phyloP scores from a whole-genome alignment of 2,888 invertebrate genomes.

The Dicyrtoma fusca region DNA sequence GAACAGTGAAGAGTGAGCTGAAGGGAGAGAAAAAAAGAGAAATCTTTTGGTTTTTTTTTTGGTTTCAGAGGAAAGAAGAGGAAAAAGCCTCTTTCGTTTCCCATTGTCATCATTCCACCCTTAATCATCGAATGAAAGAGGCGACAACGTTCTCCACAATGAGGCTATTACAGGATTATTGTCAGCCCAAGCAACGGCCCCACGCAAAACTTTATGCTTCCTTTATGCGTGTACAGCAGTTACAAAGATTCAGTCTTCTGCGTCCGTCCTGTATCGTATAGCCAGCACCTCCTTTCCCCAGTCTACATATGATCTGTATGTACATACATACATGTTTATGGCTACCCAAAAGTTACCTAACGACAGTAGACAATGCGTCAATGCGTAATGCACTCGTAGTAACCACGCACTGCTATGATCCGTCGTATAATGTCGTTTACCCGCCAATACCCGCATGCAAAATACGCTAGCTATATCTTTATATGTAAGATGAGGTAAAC shows the following conservation, averaged over 20 bases:
- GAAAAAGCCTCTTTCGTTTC: slow-evolving; percentile 30
- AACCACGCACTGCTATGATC: too few species aligned
- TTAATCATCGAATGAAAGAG: slow-evolving; percentile 33
- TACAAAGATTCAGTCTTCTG: too few species aligned
- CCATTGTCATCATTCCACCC: slow-evolving; percentile 24
- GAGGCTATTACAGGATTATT: slow-evolving; percentile 37
- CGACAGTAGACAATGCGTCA: too few species aligned
- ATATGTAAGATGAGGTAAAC: too few species aligned
- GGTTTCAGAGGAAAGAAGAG: neutral
- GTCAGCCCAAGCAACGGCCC: slow-evolving; percentile 25
- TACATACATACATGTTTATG: neutral
- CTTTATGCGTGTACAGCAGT: neutral
- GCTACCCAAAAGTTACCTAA: too few species aligned
- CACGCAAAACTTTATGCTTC: neutral
- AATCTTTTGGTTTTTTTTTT: slow-evolving; percentile 11
- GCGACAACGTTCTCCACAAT: slow-evolving; percentile 32
- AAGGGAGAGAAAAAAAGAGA: neutral
- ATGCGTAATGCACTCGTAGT: too few species aligned
- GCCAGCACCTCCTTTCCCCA: neutral
- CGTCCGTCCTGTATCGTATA: too few species aligned
- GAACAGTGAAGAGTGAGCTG: neutral
- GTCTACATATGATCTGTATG: neutral
- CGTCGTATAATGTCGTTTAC: too few species aligned
- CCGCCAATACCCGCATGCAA: too few species aligned
- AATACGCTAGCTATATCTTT: too few species aligned